Evolutionary conservation across 2,888 invertebrate species (phyloP), one percentile per base, ranked within the genome.

Genomic region (Drosophila robusta): DNA sequence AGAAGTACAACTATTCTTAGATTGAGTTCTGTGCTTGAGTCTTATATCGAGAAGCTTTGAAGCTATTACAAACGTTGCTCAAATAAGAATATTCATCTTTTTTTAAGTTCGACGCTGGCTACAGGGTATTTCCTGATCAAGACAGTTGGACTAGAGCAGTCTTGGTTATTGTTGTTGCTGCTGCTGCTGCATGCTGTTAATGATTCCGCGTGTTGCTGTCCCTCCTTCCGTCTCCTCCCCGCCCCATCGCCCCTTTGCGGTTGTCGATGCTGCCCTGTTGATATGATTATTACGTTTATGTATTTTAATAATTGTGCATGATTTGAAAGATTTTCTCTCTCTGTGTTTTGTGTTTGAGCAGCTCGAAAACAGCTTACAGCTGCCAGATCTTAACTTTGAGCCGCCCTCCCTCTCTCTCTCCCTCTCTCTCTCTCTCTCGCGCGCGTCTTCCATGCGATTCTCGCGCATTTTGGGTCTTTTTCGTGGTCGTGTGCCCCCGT

Each of bases 241-340:
- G 11, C n/a, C 18, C 16, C 39, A 7, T 9, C 22, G 0, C 44
- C 41, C 47, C 41, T 47, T 64, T 63, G 69, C 44, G 44, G 46
- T 32, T 55, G 46, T 52, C 49, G 76, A 75, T 73, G 75, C 47
- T 80, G 84, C 81, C 83, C 89, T 89, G 90, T 89, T 90, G 90
- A 90, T 90, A 89, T 89, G 90, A 90, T 91, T 90, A 85, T 91
- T 90, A 90, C 86, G 87, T 80, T 90, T 91, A 90, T 90, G 89
- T 80, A 89, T 87, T 89, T 89, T 87, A 90, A 89, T 89, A 90
- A 89, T 90, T 90, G 87, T 89, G 89, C 89, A 89, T 90, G 89
- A 89, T 89, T 89, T 78, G 77, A 67, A 75, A 80, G 77, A 87
- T 90, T 88, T 79, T 73, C 65, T 49, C 34, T 8, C 29, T 9